Conservation (phyloP, 30 jellyfish, hydroid and myxozoan species). For the Aurelia coerulea region DNA sequence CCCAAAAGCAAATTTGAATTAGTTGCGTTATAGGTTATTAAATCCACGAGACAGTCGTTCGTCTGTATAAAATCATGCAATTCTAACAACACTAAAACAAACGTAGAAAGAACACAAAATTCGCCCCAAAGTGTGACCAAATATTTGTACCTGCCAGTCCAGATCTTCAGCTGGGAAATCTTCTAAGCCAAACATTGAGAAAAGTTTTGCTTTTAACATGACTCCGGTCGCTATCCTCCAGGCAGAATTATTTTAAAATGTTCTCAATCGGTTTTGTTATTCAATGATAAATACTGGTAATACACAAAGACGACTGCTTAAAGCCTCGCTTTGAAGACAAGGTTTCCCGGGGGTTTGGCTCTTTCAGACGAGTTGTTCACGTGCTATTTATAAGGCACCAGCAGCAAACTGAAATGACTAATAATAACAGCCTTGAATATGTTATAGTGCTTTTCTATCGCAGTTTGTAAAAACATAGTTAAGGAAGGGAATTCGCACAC, state of each 20-base stretch:
- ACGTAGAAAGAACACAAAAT: neutral
- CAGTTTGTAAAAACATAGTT: too few species aligned
- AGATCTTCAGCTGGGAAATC: slow-evolving; percentile 60
- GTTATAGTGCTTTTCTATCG: too few species aligned
- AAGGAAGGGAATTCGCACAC: too few species aligned
- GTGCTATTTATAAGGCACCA: too few species aligned
- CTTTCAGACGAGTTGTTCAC: too few species aligned
- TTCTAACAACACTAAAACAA: neutral
- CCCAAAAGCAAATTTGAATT: too few species aligned
- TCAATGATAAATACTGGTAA: slow-evolving; percentile 1
- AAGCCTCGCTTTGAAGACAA: slow-evolving; percentile 51
- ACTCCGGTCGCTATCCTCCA: slow-evolving; percentile 1
- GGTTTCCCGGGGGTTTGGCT: slow-evolving; percentile 35
- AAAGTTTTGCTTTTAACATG: slow-evolving; percentile 48
- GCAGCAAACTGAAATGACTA: too few species aligned
- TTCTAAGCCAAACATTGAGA: slow-evolving; percentile 55
- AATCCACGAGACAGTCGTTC: too few species aligned
- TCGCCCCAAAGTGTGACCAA: too few species aligned
- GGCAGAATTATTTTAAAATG: slow-evolving; percentile 5
- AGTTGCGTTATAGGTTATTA: too few species aligned
- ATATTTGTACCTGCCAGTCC: slow-evolving; percentile 51
- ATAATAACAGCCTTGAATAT: too few species aligned
- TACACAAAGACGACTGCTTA: slow-evolving; percentile 6
- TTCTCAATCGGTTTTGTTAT: too few species aligned
- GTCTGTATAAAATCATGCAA: neutral